Conservation (phyloP, 2,888 invertebrate species). For the Lithophane leautieri region DNA sequence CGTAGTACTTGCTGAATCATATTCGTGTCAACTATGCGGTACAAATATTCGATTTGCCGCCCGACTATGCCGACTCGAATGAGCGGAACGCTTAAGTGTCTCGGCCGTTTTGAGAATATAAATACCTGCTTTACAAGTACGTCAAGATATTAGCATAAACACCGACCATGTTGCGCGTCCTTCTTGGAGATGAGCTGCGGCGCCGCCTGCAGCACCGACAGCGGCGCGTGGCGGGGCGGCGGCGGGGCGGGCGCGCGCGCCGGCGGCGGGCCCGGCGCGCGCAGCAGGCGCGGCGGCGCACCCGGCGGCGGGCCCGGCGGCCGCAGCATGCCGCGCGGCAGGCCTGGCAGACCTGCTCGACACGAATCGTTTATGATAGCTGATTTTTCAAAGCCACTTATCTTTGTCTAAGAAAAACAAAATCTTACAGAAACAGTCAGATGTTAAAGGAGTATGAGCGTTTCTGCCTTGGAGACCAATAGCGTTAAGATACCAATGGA, state of each 20-base stretch:
- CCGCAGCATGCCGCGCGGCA: conserved; percentile 80
- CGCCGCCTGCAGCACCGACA: conserved; percentile 95
- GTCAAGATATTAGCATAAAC: not conserved
- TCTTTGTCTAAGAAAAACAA: not conserved
- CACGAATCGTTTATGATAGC: accelerated
- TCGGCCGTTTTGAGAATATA: too few species aligned
- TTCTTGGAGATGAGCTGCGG: conserved; percentile 95
- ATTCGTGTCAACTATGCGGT: not conserved
- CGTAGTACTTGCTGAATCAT: not conserved
- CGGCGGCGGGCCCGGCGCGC: conserved; percentile 79
- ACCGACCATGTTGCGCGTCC: conserved; percentile 90
- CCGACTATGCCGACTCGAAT: not conserved
- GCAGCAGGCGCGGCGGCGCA: conserved; percentile 91
- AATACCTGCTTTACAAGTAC: too few species aligned
- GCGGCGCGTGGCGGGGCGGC: conserved; percentile 83
- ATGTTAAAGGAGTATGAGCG: too few species aligned
- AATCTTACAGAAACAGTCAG: accelerated
- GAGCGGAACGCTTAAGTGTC: too few species aligned
- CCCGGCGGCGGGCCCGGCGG: conserved; percentile 92
- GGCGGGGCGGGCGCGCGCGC: conserved; percentile 84
- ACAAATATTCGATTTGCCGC: not conserved
- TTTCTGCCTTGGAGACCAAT: too few species aligned
- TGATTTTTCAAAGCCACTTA: not conserved
- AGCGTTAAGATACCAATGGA: too few species aligned
- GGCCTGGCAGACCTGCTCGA: conserved; percentile 18